A percentile compares a stretch with the other conserved stretches of the same genome.
phyloP scores from a whole-genome alignment of 1,140 invertebrate species.

The Drusus annulatus region DNA sequence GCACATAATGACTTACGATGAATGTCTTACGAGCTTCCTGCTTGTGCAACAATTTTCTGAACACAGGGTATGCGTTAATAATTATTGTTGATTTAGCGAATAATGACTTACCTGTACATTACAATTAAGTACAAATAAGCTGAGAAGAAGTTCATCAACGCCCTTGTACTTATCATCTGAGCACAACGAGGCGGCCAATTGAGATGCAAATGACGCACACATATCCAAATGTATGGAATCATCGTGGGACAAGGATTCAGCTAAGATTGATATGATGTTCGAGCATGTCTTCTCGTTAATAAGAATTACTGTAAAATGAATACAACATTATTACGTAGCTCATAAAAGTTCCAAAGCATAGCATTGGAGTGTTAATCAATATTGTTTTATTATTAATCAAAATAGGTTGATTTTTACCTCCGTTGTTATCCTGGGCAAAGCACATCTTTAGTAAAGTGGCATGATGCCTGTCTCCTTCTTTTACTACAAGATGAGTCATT shows the following conservation, averaged over 20 bases:
- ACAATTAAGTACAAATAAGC: conserved; percentile 68
- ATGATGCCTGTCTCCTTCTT: conserved; percentile 59
- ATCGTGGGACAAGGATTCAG: conserved; percentile 60
- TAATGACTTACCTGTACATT: conserved; percentile 56
- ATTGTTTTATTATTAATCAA: background rate
- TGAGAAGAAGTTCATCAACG: conserved; percentile 62
- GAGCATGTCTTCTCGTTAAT: conserved; percentile 70
- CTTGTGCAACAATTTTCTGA: no score
- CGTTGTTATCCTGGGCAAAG: conserved; percentile 51
- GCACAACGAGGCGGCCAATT: conserved; percentile 69
- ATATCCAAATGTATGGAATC: conserved; percentile 64
- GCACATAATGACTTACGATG: no score
- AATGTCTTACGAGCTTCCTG: no score
- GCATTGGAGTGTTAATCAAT: no score
- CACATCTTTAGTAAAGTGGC: conserved; percentile 58
- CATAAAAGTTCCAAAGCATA: background rate
- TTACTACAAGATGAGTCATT: conserved; percentile 64
- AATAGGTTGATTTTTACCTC: conserved; percentile 42
- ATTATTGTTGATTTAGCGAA: no score
- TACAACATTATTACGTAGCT: background rate
- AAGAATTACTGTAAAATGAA: conserved; percentile 65
- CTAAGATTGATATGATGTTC: conserved; percentile 68
- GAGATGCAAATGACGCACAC: conserved; percentile 69
- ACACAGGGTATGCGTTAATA: no score
- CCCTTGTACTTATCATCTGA: conserved; percentile 58